These are phyloP conservation scores for Rhabdomys pumilio DNA, from an alignment of 2,797 vertebrate species.

Conservation along the genomic window DNA sequence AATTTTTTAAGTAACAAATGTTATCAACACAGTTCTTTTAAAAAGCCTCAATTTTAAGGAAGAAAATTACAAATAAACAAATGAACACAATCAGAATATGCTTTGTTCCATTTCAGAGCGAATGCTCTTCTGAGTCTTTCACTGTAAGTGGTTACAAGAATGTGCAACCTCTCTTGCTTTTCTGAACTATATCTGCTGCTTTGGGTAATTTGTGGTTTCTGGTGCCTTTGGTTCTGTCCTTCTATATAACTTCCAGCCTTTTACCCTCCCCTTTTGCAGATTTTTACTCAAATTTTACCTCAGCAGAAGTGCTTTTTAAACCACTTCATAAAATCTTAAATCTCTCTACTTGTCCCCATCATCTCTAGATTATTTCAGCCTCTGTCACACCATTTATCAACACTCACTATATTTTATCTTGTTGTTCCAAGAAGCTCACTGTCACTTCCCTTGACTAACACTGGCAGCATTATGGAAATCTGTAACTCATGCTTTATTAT, in stretches of 20 bases:
- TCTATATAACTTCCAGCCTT: not conserved
- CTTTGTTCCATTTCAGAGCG: not conserved
- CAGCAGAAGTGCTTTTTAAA: not conserved
- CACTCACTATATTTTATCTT: not conserved
- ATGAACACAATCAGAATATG: not conserved
- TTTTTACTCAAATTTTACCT: slow-evolving; percentile 22
- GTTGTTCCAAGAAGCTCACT: not conserved
- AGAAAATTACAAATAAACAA: not conserved
- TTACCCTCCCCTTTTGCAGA: not conserved
- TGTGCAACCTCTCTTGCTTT: not conserved
- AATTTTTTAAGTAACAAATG: not conserved
- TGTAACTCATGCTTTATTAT: not conserved
- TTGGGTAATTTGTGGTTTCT: not conserved
- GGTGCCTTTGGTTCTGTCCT: not conserved
- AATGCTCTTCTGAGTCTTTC: not conserved
- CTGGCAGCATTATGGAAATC: not conserved
- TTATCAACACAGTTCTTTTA: not conserved
- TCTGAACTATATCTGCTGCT: not conserved
- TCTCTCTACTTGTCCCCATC: not conserved
- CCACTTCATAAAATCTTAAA: not conserved
- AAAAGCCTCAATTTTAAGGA: not conserved
- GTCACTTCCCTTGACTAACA: not conserved
- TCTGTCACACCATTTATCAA: not conserved
- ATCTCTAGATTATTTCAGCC: not conserved
- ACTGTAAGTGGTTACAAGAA: not conserved